These are phyloP conservation scores for Limosa lapponica DNA, from an alignment of 2,797 vertebrate genomes.

Conservation along the genomic window DNA sequence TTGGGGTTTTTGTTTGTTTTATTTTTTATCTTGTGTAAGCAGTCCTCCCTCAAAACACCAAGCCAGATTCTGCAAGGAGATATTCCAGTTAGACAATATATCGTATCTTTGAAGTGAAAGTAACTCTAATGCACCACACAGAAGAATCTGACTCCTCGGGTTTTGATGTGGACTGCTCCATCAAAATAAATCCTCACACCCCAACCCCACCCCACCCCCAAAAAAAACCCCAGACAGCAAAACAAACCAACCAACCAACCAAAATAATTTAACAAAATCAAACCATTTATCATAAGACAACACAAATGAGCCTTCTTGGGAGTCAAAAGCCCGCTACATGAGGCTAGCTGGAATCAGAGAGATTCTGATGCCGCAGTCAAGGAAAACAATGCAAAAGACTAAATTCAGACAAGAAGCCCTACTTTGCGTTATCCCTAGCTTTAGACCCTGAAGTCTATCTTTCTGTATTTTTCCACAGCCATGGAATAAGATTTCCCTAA, in stretches of 20 bases:
- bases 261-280: neutral
- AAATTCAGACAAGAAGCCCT: neutral
- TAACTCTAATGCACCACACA: neutral
- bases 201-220: too few relatives aligned
- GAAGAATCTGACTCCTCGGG: neutral
- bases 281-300: neutral
- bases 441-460: neutral
- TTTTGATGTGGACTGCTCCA: neutral
- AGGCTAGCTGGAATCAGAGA: neutral
- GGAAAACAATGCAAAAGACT: neutral
- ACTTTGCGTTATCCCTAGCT: neutral
- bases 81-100: neutral
- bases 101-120: neutral
- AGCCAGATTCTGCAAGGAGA: neutral
- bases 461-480: neutral
- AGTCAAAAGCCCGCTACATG: neutral
- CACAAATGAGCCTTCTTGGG: neutral
- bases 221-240: neutral
- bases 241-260: neutral
- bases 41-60: neutral
- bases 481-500: neutral
- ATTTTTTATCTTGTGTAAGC: neutral
- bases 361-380: neutral
- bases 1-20: fast-evolving
- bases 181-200: neutral